Conservation (phyloP, 2,888 invertebrate species). For the Mimumesa dahlbomi region DNA sequence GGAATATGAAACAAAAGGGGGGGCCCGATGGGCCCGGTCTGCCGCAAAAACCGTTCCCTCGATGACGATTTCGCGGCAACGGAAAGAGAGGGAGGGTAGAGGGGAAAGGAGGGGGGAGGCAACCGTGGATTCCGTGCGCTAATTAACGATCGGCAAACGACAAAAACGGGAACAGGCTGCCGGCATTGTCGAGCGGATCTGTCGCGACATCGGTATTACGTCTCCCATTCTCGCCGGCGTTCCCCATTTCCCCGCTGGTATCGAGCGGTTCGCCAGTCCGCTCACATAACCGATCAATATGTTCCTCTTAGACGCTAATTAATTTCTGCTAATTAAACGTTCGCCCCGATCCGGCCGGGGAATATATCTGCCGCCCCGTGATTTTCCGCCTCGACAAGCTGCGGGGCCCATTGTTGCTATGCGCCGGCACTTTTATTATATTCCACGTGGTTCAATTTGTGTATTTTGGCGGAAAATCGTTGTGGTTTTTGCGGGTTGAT, state of each 20-base stretch:
- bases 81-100: background rate
- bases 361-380: constrained; percentile 45
- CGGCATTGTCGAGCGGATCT: constrained; percentile 65
- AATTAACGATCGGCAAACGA: constrained; percentile 65
- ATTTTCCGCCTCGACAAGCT: too few relatives aligned
- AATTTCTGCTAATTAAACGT: constrained; percentile 73
- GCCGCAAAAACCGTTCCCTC: too few relatives aligned
- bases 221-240: constrained; percentile 52
- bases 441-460: too few relatives aligned
- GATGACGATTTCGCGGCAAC: constrained; percentile 62
- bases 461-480: too few relatives aligned
- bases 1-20: too few relatives aligned
- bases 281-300: constrained; percentile 70
- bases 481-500: too few relatives aligned
- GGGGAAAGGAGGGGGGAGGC: too few relatives aligned
- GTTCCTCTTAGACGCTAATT: constrained; percentile 72
- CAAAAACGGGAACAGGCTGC: constrained; percentile 58
- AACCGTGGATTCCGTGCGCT: constrained; percentile 62
- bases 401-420: too few relatives aligned
- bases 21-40: too few relatives aligned
- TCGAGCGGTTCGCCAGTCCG: constrained; percentile 50
- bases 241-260: constrained; percentile 32
- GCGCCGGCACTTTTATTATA: too few relatives aligned
- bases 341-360: constrained; percentile 40
- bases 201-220: constrained; percentile 64